Conservation (phyloP, 64 coral and sea anemone species). For the Acropora yongei region DNA sequence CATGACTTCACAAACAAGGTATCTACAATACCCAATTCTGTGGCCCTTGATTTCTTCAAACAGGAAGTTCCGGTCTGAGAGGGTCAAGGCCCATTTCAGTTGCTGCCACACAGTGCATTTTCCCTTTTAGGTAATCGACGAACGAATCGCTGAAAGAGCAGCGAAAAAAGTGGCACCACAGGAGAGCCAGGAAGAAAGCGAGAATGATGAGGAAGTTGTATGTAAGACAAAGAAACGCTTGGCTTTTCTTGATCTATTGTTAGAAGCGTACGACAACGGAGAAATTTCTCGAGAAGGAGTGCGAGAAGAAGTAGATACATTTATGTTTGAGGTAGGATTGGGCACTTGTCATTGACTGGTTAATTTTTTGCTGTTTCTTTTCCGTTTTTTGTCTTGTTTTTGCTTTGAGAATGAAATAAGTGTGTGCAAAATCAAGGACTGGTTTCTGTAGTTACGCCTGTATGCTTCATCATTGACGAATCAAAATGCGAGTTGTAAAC, state of each 20-base stretch:
- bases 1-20: constrained; percentile 93
- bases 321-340: constrained; percentile 76
- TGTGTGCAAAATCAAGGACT: no score
- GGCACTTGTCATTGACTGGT: background rate
- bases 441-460: no score
- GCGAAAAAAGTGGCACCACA: background rate
- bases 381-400: no score
- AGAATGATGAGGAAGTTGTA: constrained; percentile 6
- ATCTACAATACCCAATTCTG: background rate
- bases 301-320: constrained; percentile 85
- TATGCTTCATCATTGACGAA: no score
- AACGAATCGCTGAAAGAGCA: constrained; percentile 54
- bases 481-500: no score
- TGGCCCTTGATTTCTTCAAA: no score
- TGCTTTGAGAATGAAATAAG: no score
- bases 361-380: no score
- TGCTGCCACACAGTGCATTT: background rate
- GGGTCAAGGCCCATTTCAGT: no score
- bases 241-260: constrained; percentile 76
- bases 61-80: no score
- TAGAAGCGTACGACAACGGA: constrained; percentile 76
- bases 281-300: constrained; percentile 71
- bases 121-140: constrained; percentile 64
- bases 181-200: background rate
- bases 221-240: constrained; percentile 22